A percentile compares a stretch with the other conserved stretches of the same genome.
phyloP scores from a whole-genome alignment of 1,140 invertebrate genomes.

The Capitella teleta region DNA sequence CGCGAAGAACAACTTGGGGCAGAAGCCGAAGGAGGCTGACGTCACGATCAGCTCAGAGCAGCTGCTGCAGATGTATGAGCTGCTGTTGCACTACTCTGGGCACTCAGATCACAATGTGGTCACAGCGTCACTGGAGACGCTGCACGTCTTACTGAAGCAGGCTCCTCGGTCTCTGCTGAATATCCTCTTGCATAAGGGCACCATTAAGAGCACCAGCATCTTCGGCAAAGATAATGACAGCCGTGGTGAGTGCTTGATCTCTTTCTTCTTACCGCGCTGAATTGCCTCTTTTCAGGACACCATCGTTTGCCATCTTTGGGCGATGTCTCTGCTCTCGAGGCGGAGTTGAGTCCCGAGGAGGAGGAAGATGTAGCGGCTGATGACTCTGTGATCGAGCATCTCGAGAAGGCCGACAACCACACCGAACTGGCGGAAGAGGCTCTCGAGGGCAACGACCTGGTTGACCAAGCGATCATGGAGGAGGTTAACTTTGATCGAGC shows the following conservation, averaged over 20 bases:
- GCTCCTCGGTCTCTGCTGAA: slow-evolving; percentile 51
- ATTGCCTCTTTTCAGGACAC: too few relatives aligned
- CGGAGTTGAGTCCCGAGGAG: too few relatives aligned
- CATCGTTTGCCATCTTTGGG: too few relatives aligned
- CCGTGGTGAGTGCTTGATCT: background rate
- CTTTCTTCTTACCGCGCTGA: too few relatives aligned
- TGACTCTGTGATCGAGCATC: background rate
- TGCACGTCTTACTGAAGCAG: slow-evolving; percentile 59
- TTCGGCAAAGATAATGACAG: slow-evolving; percentile 8
- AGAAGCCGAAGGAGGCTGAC: slow-evolving; percentile 24
- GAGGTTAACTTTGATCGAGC: background rate
- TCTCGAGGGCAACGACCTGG: too few relatives aligned
- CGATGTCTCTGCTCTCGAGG: too few relatives aligned
- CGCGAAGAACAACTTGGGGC: slow-evolving; percentile 26
- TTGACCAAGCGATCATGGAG: too few relatives aligned
- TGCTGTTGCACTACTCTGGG: slow-evolving; percentile 61
- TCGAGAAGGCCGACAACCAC: background rate
- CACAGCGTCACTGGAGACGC: slow-evolving; percentile 67
- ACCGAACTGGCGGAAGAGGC: background rate
- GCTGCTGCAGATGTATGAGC: slow-evolving; percentile 56
- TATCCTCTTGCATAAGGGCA: slow-evolving; percentile 49
- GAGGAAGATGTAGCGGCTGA: too few relatives aligned
- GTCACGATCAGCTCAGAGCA: slow-evolving; percentile 28
- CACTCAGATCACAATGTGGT: slow-evolving; percentile 72
- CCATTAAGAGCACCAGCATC: slow-evolving; percentile 43